Base-by-base conservation (phyloP, 2,113 vertebrate genomes). In the Mesembrinibis cayennensis region DNA sequence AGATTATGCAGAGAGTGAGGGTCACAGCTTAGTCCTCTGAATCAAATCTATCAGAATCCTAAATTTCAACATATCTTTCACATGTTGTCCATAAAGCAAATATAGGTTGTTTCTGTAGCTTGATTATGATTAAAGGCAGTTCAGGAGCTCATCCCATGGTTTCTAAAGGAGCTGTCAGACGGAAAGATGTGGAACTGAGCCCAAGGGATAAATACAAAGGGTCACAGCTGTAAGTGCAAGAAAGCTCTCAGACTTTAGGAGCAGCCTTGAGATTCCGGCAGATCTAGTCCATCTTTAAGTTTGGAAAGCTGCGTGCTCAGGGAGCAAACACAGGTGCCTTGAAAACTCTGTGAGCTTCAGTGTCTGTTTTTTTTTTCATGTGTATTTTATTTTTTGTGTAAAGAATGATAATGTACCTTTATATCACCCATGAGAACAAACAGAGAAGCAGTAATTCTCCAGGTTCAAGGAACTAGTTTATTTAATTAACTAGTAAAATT, bases 301-400 rank as follows among this genome's bases (percentile, higher is more conserved):
- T 19, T 30, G 40, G 44, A 87, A 93, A 72, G 20, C 29, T 42
- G 32, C 29, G 47, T 9, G n/a, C 25, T 90, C 38, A 56, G 38
- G 15, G 19, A 69, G 49, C 23, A 94, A 94, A 52, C 26, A 50
- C 0, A 47, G 8, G 6, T 36, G 15, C 20, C 14, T 87, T 49
- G 16, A 71, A 89, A 87, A 42, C 2, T 30, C 40, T 16, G 13
- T 15, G 10, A 73, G 10, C 45, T 30, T 84, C 2, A 4, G 19
- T 20, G 12, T 73, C 36, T 44, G 0, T 0, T 52, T 61, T 40
- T 61, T 40, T 77, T 72, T 44, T 3, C 0, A 36, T n/a, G 21
- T 0, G 3, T 30, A 19, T 44, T 65, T 81, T 87, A 27, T 73
- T 74, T 59, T 78, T 65, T 14, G 7, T 9, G 5, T 34, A 17